phyloP scores from a whole-genome alignment of 2,797 vertebrate species.

The Dermochelys coriacea region DNA sequence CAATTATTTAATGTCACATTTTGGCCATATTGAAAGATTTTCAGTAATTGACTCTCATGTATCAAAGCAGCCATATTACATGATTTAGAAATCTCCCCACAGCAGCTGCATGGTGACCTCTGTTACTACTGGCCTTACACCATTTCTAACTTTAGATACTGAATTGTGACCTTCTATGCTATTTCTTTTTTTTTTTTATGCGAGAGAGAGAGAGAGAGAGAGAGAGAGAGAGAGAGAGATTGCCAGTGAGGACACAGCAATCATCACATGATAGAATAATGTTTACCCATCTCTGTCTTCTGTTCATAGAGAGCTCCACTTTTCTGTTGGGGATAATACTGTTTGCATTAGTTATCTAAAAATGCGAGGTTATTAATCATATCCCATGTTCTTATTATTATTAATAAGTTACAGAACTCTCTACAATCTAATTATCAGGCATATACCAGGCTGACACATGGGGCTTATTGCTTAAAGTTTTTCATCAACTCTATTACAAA shows the following conservation, averaged over 20 bases:
- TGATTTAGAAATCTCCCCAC: not conserved
- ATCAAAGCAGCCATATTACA: constrained; percentile 33
- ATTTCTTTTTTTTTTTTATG: not conserved
- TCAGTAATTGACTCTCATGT: constrained; percentile 77
- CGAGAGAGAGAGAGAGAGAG: no score
- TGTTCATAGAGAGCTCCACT: not conserved
- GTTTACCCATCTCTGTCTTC: constrained; percentile 38
- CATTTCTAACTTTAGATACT: constrained; percentile 76
- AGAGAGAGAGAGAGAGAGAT: not conserved
- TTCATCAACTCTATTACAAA: not conserved
- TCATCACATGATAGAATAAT: not conserved
- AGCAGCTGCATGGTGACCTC: constrained; percentile 70
- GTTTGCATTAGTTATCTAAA: not conserved
- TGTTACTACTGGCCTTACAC: constrained; percentile 33
- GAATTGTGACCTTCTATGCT: constrained; percentile 52
- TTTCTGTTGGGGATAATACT: not conserved
- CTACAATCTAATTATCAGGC: constrained; percentile 5
- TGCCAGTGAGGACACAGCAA: constrained; percentile 18
- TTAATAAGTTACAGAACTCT: not conserved
- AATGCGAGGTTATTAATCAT: not conserved
- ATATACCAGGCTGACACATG: not conserved
- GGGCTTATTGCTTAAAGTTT: not conserved
- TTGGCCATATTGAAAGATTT: constrained; percentile 71
- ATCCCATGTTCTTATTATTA: not conserved
- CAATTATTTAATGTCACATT: constrained; percentile 80